These are phyloP conservation scores for Tokudaia tokunoshimensis DNA, from an alignment of 2,797 vertebrate species.

Conservation along the genomic window DNA sequence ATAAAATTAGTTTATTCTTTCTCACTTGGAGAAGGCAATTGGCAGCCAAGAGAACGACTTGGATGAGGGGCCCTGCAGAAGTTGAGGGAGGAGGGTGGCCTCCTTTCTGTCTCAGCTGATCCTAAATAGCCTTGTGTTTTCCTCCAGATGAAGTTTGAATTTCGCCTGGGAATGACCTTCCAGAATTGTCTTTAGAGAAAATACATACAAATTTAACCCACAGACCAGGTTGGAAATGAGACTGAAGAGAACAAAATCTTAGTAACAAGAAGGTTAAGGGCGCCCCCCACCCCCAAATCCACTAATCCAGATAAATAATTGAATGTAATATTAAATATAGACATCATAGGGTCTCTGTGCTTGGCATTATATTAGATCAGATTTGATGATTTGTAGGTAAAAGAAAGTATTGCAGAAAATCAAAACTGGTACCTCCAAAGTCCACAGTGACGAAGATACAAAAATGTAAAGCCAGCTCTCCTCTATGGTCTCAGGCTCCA, in stretches of 20 bases:
- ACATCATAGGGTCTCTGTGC: neutral
- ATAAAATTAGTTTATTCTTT: constrained; percentile 88
- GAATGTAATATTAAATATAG: neutral
- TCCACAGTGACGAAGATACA: neutral
- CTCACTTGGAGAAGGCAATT: constrained; percentile 82
- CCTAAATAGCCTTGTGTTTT: constrained; percentile 11
- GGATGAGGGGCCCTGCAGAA: constrained; percentile 52
- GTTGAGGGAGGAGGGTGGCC: neutral
- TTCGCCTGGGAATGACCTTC: constrained; percentile 69
- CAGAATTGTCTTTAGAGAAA: constrained; percentile 68
- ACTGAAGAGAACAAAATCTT: neutral
- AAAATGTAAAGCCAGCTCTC: neutral
- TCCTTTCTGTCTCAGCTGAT: neutral
- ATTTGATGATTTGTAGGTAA: neutral
- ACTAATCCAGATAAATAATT: neutral
- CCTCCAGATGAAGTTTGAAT: constrained; percentile 68
- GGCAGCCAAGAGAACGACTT: constrained; percentile 83
- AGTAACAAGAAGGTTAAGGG: neutral
- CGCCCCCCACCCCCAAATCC: neutral
- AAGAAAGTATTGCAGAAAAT: neutral
- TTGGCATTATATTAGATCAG: neutral
- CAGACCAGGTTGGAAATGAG: neutral
- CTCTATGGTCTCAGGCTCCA: neutral
- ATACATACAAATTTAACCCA: neutral
- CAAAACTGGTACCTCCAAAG: neutral